Base-by-base conservation (phyloP, 2,113 vertebrate genomes). In the Ptilorrhoa leucosticta region DNA sequence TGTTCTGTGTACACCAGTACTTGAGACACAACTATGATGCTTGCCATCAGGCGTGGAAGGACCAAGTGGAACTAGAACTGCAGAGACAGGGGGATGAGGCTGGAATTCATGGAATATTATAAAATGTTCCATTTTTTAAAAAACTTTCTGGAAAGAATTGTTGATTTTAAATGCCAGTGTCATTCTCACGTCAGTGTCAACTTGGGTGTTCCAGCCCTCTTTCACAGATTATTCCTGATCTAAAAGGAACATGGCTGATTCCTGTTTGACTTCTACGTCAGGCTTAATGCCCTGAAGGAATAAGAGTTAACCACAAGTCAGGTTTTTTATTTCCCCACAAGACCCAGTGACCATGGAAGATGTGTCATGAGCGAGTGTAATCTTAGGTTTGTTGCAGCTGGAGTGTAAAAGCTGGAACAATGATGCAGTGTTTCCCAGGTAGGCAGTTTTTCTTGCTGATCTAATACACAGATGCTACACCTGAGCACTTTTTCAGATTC, bases 21-120 rank as follows among this genome's bases (percentile, higher is more conserved):
- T 11, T 2, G 10, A 35, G 50, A 58, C 13, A 30, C 0, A 1
- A 2, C 40, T 45, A 2, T 1, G 2, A 9, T 3, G 4, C 57
- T 42, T 44, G 8, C 4, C 31, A 15, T 53, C 26, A 17, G 31
- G 40, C n/a, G 11, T 3, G 17, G 16, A 30, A 61, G 35, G 50
- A 63, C 27, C 8, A 33, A 40, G 58, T 16, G 71, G 56, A 81
- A 30, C 10, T 61, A 47, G 45, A 73, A 63, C 58, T 61, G 50
- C 27, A 61, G 45, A 53, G 23, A 47, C 21, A 57, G 21, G 11
- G 31, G 27, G 8, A 31, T 27, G 60, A 56, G 17, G 22, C 58
- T 47, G 54, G 30, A 78, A n/a, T 56, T 69, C 15, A 14, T 9
- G 11, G 17, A 66, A 27, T 37, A 40, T 19, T 63, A 31, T 21